phyloP scores from a whole-genome alignment of 2,113 vertebrate genomes.

The Leucoraja erinaceus region DNA sequence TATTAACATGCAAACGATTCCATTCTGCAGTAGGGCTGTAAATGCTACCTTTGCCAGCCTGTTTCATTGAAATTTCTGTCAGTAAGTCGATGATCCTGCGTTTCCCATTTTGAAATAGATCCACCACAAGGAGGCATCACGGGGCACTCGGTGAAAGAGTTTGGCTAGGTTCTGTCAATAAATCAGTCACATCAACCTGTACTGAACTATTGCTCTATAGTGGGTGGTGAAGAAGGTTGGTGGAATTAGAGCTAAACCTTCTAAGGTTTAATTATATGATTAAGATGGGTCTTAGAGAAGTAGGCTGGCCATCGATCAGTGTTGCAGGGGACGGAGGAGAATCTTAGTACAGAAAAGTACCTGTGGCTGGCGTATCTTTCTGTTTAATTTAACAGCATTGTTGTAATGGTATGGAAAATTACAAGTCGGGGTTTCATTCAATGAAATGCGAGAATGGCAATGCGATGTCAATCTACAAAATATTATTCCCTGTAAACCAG shows the following conservation, averaged over 20 bases:
- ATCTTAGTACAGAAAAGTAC: neutral
- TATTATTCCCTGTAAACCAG: neutral
- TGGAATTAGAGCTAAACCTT: neutral
- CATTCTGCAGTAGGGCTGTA: constrained; percentile 70
- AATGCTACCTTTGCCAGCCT: constrained; percentile 58
- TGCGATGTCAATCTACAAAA: neutral
- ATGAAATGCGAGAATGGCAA: neutral
- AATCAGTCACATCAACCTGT: constrained; percentile 45
- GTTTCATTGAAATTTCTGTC: constrained; percentile 67
- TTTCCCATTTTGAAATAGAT: constrained; percentile 59
- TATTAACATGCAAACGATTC: constrained; percentile 79
- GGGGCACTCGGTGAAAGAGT: constrained; percentile 68
- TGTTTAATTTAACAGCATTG: neutral
- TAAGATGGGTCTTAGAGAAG: neutral
- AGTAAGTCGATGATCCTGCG: constrained; percentile 58
- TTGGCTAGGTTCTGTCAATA: constrained; percentile 58
- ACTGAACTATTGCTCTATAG: neutral
- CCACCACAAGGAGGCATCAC: constrained; percentile 59
- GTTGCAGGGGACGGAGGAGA: neutral
- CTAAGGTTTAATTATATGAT: neutral
- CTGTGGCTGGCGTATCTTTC: neutral
- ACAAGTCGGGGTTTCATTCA: neutral
- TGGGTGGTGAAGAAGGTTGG: rapidly evolving
- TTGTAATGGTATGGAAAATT: neutral
- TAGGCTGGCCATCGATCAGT: neutral